Conservation (phyloP, 1,140 invertebrate species). For the Pteromalus puparum region DNA sequence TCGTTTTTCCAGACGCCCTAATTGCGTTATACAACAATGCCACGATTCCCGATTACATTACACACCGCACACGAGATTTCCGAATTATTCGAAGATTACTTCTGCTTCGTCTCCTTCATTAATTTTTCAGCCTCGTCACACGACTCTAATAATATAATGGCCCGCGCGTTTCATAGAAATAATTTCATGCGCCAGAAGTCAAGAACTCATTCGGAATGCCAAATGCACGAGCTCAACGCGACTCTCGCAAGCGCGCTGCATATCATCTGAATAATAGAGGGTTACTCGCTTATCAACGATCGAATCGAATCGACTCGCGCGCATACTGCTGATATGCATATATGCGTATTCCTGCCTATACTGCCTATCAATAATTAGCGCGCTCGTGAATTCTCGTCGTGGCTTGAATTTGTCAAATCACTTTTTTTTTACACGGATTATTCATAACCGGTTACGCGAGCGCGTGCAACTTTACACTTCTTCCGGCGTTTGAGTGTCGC, state of each 20-base stretch:
- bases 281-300: conserved; percentile 30
- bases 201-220: conserved; percentile 38
- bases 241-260: neutral
- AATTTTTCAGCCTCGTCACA: neutral
- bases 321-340: neutral
- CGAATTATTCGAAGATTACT: neutral
- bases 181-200: conserved; percentile 9
- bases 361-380: conserved; percentile 40
- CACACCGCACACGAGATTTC: neutral
- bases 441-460: neutral
- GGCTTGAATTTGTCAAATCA: conserved; percentile 17
- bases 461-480: too few species aligned
- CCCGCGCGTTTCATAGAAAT: neutral
- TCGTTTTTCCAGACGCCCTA: conserved; percentile 3
- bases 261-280: conserved; percentile 49
- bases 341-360: neutral
- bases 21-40: neutral
- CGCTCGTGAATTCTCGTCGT: neutral
- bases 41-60: neutral
- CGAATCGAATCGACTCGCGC: conserved; percentile 9
- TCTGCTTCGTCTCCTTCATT: neutral
- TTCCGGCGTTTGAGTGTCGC: neutral
- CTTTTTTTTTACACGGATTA: neutral
- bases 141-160: neutral
- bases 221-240: conserved; percentile 26